Evolutionary conservation across 1,140 invertebrate species (phyloP).

Genomic region (Drosophila murphyi): DNA sequence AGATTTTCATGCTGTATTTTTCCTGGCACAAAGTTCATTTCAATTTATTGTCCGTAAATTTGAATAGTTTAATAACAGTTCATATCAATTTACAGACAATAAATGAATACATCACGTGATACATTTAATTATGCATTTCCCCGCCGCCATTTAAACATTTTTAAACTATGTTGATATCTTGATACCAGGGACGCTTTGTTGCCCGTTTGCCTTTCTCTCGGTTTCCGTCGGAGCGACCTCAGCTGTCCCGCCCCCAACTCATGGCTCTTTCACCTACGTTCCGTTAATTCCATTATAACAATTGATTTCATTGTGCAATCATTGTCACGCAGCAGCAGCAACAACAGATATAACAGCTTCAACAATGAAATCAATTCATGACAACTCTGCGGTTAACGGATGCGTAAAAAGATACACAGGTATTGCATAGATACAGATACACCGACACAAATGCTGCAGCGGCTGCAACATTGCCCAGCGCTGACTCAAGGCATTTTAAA

Average conservation of each 20-base stretch:
- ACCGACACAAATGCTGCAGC: conserved; percentile 2
- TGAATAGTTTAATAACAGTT: background rate
- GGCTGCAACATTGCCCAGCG: conserved; percentile 40
- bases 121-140: conserved; percentile 58
- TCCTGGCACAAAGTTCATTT: conserved; percentile 9
- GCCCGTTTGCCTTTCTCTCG: conserved; percentile 7
- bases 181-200: background rate
- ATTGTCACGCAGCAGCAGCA: conserved; percentile 73
- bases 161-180: conserved; percentile 38
- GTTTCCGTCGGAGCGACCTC: background rate
- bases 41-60: background rate
- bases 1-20: conserved; percentile 13
- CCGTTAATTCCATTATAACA: conserved; percentile 82
- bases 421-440: conserved; percentile 39
- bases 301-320: conserved; percentile 83
- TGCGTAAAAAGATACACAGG: conserved; percentile 52
- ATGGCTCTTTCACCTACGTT: conserved; percentile 52
- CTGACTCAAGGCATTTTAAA: conserved; percentile 57
- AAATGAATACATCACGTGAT: conserved; percentile 1
- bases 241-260: conserved; percentile 31
- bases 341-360: conserved; percentile 33
- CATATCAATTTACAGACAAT: conserved; percentile 30
- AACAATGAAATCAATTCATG: conserved; percentile 55
- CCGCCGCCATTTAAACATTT: conserved; percentile 9
- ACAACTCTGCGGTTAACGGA: conserved; percentile 60